Evolutionary conservation across 2,888 invertebrate genomes (phyloP), one percentile per base, ranked within the genome.

Genomic region (Atrina japonica): DNA sequence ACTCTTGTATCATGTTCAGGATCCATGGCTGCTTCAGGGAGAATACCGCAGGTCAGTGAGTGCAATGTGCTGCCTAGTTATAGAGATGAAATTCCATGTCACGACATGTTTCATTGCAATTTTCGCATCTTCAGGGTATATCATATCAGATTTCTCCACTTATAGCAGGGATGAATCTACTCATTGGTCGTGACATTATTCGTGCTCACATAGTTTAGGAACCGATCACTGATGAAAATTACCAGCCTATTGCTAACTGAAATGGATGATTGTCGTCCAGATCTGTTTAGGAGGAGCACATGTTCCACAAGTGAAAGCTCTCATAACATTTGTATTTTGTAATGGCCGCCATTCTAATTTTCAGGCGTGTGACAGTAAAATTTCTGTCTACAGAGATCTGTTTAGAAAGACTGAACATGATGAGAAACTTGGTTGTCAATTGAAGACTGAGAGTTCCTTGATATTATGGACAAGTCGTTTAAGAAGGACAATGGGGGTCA

Each of bases 201-300:
- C 40, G 55, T 9, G 73, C 66, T 16, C 63, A 69, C 43, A 43
- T 56, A 47, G 66, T 74, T 29, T 14, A 41, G 5, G 63, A 74
- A 2, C 73, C 70, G 35, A 14, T 53, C 9, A 21, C 53, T 9
- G 73, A 63, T 14, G 66, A 56, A 16, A 29, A 25, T 30, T 40
- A 40, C 6, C 18, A 59, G n/a, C 74, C 70, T 2, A 70, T 52
- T 53, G 74, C 63, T 18, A 59, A 43, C 41, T 67, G 29, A 70
- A 65, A 27, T 74, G 70, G 74, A 70, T 74, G 3, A 60, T 74
- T 21, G 41, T 70, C 40, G 70, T 64, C 9, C 58, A 68, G 16
- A 30, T 67, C 21, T 74, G 74, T 53, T 27, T 70, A 1, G 70
- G 67, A 3, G 52, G 47, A n/a, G 41, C 58, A 30, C 65, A 74